Percentiles rank a stretch among this genome's conserved stretches.
phyloP scores from a whole-genome alignment of 2,797 vertebrate species.

The Scolopax bukidnonensis region DNA sequence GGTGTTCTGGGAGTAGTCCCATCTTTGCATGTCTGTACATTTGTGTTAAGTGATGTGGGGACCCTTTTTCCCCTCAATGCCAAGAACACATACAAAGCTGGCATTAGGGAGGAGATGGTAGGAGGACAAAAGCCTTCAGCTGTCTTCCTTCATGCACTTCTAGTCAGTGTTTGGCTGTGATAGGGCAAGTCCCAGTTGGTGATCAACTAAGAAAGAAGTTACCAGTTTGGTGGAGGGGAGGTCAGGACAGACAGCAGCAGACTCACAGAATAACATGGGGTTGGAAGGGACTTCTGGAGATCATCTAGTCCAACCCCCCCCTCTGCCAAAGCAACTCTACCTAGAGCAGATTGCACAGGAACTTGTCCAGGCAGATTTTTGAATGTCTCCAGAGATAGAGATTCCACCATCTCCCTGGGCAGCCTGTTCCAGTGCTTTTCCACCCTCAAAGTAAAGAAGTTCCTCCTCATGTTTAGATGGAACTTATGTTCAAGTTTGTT shows the following conservation, averaged over 20 bases:
- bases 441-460: no score
- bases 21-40: rapidly evolving
- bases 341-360: no score
- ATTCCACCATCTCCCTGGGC: no score
- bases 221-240: neutral
- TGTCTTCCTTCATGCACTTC: neutral
- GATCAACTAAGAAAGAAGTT: neutral
- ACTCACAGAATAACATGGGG: no score
- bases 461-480: no score
- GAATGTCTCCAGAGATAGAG: no score
- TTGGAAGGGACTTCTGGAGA: no score
- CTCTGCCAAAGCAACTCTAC: no score
- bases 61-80: neutral
- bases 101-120: neutral
- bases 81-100: neutral
- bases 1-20: neutral
- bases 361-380: no score
- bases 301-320: no score
- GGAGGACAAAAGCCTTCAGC: neutral
- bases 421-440: no score
- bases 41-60: neutral
- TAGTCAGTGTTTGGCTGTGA: neutral
- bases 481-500: no score
- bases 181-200: neutral
- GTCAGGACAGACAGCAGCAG: neutral